Evolutionary conservation across 2,888 invertebrate genomes (phyloP), one percentile per base, ranked within the genome.

Genomic region (Tenthredo distinguenda): DNA sequence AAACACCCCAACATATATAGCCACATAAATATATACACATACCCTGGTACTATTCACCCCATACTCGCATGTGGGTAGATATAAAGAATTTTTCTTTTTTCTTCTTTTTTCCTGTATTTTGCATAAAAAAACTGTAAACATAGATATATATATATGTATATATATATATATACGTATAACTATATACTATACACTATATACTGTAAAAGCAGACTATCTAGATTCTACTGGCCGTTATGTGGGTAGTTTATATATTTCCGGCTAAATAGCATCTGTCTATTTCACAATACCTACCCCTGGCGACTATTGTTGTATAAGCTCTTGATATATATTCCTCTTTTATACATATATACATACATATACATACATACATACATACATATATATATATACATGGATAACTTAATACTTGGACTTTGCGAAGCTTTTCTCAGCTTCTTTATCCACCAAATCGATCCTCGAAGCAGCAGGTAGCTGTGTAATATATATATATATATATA

Each of bases 261-360:
- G 6, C 68, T 34, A 34, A 68, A 68, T 15, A 68, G 34, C 68
- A 68, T 68, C 18, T 68, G 68, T 68, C 68, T 68, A 26, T 68
- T 68, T 34, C 68, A 68, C 68, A 68, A 68, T 68, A 34, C 68
- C 62, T 31, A 62, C 62, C 62, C 62, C 26, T 26, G n/a, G 18
- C 68, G 21, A 68, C 68, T 68, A 68, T 68, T 68, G 68, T 68
- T 68, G 34, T 68, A 68, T 68, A 34, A 68, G 68, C 68, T 68
- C 34, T 68, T 68, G 68, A 68, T 68, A 34, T 68, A 68, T 68
- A 62, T 31, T 62, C 21, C 12, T 10, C 0, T 21, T 12, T 62
- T 62, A n/a, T 55, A 62, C 21, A 62, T 26, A 26, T 26, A 62
- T 9, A 2, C n/a, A n/a, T n/a, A n/a, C n/a, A n/a, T n/a, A n/a